Evolutionary conservation across 2,888 invertebrate species (phyloP), one percentile per base, ranked within the genome.

Genomic region (Noctua fimbriata): DNA sequence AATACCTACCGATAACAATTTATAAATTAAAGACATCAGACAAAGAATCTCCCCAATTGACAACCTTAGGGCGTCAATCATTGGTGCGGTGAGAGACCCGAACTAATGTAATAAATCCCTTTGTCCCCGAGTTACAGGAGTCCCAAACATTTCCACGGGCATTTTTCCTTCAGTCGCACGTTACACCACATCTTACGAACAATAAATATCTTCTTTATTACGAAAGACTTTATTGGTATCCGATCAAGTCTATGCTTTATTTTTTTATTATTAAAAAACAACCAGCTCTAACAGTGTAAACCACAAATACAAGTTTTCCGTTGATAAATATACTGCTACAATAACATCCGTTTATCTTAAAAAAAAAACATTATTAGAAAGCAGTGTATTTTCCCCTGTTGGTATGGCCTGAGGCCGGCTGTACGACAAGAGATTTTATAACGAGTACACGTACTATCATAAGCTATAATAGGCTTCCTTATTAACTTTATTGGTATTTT

Each of bases 51-150:
- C 74, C 32, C 49, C 74, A 73, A 73, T 74, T 74, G 73, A 69
- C 73, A 78, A 82, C 76, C 76, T 76, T 81, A 84, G 41, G 82
- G 72, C 80, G 82, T 82, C 88, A 87, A 87, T 87, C 87, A 87
- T 86, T 82, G 78, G 52, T 74, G 79, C 65, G 84, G 82, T 69
- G 82, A 81, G 81, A 73, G 85, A 88, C 78, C 63, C 75, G 83
- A 87, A 82, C 83, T 84, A 87, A 90, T 87, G 83, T 89, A 89
- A 91, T 91, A 91, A 90, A 91, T 90, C 87, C 79, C 74, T 82
- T 81, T 82, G 73, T 79, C 69, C 28, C 75, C 84, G 73, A 66
- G 77, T 79, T 65, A 81, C 83, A 76, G 41, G 44, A 79, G 70
- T 78, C 77, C 73, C 76, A 71, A 78, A 73, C 84, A 82, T 82